These are phyloP conservation scores for Apamea sordens DNA, from an alignment of 2,888 invertebrate genomes.

Conservation along the genomic window DNA sequence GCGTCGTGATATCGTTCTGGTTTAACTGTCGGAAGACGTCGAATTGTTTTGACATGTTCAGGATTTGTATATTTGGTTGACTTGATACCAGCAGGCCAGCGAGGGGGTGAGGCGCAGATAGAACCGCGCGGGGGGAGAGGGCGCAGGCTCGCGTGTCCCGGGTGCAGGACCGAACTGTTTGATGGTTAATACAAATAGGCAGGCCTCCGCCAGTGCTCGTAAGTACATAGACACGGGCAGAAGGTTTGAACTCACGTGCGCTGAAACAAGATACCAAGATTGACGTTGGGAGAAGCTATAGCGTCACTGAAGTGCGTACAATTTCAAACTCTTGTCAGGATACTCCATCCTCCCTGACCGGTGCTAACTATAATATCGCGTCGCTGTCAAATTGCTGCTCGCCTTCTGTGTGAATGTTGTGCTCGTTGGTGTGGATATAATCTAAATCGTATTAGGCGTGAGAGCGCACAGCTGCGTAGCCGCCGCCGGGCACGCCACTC, in stretches of 20 bases:
- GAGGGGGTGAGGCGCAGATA: not conserved
- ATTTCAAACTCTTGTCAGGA: not conserved
- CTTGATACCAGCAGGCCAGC: constrained; percentile 1
- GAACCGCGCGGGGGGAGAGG: not conserved
- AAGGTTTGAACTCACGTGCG: not conserved
- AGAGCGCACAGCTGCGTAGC: constrained; percentile 49
- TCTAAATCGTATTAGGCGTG: constrained; percentile 61
- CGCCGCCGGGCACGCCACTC: constrained; percentile 49
- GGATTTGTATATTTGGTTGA: constrained; percentile 41
- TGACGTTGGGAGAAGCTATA: not conserved
- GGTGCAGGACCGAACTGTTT: constrained; percentile 25
- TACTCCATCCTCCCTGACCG: not conserved
- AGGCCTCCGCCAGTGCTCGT: not conserved
- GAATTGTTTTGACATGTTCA: constrained; percentile 48
- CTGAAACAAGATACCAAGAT: not conserved
- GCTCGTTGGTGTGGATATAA: constrained; percentile 29
- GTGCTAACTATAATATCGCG: not conserved
- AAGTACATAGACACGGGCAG: not conserved
- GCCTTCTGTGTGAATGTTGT: constrained; percentile 20
- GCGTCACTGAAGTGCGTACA: not conserved
- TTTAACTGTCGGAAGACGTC: constrained; percentile 10
- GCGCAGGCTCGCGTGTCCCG: constrained; percentile 14
- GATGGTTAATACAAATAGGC: constrained; percentile 20
- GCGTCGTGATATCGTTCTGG: not conserved
- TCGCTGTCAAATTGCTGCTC: not conserved